Evolutionary conservation across 2,113 vertebrate genomes (phyloP).

Genomic region (Electrona antarctica): DNA sequence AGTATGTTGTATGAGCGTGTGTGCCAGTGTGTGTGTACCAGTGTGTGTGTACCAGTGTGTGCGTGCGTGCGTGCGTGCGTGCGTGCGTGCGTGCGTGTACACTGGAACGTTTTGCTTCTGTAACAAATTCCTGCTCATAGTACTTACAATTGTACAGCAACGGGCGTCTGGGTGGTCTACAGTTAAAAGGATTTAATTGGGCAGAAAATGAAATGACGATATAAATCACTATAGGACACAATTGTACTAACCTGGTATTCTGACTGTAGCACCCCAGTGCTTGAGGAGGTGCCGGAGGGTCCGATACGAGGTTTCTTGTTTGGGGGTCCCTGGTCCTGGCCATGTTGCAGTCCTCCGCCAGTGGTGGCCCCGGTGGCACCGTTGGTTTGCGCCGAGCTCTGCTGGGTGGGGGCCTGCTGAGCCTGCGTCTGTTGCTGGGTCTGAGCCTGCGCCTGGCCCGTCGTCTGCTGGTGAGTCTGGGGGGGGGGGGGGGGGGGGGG

Average conservation of each 20-base stretch:
- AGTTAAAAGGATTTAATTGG: too few species aligned
- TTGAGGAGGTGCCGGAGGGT: conserved; percentile 88
- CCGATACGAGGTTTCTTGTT: conserved; percentile 96
- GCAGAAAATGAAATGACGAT: too few species aligned
- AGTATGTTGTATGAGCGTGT: too few species aligned
- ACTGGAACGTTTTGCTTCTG: too few species aligned
- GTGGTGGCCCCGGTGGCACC: conserved; percentile 64
- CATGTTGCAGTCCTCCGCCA: conserved; percentile 83
- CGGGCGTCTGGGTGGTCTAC: too few species aligned
- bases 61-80: too few species aligned
- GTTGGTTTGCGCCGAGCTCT: conserved; percentile 90
- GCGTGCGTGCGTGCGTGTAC: too few species aligned
- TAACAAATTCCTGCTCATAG: too few species aligned
- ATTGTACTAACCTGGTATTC: conserved; percentile 91
- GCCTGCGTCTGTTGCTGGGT: conserved; percentile 78
- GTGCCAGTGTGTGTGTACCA: too few species aligned
- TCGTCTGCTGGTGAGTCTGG: conserved; percentile 92
- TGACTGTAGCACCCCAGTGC: conserved; percentile 88
- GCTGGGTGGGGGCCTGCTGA: conserved; percentile 83
- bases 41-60: too few species aligned
- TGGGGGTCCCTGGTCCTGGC: conserved; percentile 90
- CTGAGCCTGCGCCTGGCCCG: conserved; percentile 80
- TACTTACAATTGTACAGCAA: too few species aligned
- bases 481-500: conserved; percentile 83
- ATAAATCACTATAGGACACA: too few species aligned